Evolutionary conservation across 2,797 vertebrate genomes (phyloP).

Genomic region (Thripadectes ignobilis): DNA sequence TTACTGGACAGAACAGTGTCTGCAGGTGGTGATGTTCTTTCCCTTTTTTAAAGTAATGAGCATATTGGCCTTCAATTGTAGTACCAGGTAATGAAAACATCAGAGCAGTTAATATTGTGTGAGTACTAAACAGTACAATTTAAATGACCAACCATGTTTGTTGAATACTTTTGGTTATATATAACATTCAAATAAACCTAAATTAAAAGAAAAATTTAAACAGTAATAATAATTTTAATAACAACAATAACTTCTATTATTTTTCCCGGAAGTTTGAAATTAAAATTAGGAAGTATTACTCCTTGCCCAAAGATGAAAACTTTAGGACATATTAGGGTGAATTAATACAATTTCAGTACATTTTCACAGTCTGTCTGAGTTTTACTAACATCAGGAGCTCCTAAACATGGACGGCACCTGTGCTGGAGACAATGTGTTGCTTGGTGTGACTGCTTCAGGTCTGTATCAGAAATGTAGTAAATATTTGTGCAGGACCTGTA

Average conservation of each 20-base stretch:
- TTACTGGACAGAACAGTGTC: not conserved
- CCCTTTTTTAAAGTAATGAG: not conserved
- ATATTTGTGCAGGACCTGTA: not conserved
- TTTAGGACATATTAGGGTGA: not conserved
- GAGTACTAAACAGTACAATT: not conserved
- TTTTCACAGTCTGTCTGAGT: not conserved
- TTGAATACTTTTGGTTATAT: not conserved
- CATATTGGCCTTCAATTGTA: not conserved
- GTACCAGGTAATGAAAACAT: not conserved
- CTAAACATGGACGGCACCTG: not conserved
- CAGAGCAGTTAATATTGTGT: not conserved
- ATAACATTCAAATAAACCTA: not conserved
- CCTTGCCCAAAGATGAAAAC: not conserved
- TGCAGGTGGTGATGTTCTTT: not conserved
- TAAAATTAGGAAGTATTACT: not conserved
- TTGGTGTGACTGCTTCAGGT: not conserved
- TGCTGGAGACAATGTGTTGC: not conserved
- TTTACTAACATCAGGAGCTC: not conserved
- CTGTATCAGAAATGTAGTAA: not conserved
- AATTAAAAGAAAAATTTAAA: not conserved
- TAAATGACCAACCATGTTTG: not conserved
- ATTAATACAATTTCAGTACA: not conserved
- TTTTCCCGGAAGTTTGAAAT: not conserved
- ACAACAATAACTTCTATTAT: not conserved
- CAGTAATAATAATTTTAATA: too few species aligned